Percentiles rank a stretch among this genome's conserved stretches.
phyloP scores from a whole-genome alignment of 2,797 vertebrate species.

The Mus spretus region DNA sequence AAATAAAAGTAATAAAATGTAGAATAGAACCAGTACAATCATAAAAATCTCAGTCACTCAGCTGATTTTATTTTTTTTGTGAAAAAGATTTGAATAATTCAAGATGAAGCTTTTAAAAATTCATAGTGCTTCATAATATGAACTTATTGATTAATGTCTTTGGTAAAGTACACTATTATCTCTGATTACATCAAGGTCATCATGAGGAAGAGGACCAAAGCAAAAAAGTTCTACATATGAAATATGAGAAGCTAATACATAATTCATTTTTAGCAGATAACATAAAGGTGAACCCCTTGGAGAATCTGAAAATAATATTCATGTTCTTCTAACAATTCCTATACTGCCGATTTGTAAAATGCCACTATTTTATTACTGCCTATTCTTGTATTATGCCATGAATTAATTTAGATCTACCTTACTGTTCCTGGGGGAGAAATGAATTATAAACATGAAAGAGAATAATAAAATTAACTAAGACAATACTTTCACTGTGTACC shows the following conservation, averaged over 20 bases:
- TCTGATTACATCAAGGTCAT: conserved; percentile 82
- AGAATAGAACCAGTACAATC: background rate
- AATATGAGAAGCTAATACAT: conserved; percentile 74
- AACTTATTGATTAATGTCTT: conserved; percentile 81
- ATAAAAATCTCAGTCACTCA: conserved; percentile 56
- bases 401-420: conserved; percentile 77
- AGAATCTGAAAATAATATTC: conserved; percentile 81
- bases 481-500: conserved; percentile 38
- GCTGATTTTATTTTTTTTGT: conserved; percentile 78
- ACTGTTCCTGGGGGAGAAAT: conserved; percentile 72
- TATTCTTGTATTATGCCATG: conserved; percentile 76
- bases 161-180: conserved; percentile 82
- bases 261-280: conserved; percentile 84
- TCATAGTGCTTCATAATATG: conserved; percentile 73
- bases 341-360: conserved; percentile 84
- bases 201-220: conserved; percentile 67
- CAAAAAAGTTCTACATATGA: conserved; percentile 78
- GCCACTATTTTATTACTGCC: conserved; percentile 83
- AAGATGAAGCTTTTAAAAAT: conserved; percentile 80
- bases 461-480: conserved; percentile 72
- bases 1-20: conserved; percentile 37
- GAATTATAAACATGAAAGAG: conserved; percentile 65
- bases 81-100: conserved; percentile 82
- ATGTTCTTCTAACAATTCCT: conserved; percentile 80
- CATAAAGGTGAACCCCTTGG: conserved; percentile 85